A percentile compares a stretch with the other conserved stretches of the same genome.
Evolutionary conservation across 2,113 vertebrate species (phyloP).

Genomic region (Eudyptes chrysolophus): DNA sequence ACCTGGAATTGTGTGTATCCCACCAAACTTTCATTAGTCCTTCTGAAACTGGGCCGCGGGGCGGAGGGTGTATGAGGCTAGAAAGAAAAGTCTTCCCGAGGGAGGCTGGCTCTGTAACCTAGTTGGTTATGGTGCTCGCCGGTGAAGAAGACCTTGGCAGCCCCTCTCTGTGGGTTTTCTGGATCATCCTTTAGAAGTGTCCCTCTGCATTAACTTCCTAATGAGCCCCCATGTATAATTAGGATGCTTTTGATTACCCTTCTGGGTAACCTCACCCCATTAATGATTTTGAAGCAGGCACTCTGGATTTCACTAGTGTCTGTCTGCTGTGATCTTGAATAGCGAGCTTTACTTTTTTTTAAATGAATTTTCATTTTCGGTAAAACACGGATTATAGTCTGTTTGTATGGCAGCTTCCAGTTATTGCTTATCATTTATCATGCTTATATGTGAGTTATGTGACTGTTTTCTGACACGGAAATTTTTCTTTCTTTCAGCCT

Average conservation of each 20-base stretch:
- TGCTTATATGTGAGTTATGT: background rate
- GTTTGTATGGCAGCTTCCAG: background rate
- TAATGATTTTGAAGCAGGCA: background rate
- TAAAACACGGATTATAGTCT: background rate
- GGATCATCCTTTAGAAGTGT: background rate
- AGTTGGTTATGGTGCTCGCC: background rate
- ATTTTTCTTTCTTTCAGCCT: constrained; percentile 81
- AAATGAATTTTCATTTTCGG: background rate
- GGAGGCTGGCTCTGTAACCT: constrained; percentile 3
- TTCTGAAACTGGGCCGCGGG: background rate
- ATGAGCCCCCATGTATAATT: constrained; percentile 5
- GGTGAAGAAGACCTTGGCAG: background rate
- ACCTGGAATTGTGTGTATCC: background rate
- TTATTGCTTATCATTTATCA: background rate
- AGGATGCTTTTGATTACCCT: constrained; percentile 41
- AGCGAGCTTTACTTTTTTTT: background rate
- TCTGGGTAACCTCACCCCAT: background rate
- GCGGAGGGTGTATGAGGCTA: background rate
- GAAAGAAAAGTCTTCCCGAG: background rate
- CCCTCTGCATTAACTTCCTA: background rate
- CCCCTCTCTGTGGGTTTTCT: background rate
- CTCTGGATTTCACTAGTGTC: background rate
- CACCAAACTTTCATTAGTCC: background rate
- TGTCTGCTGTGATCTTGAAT: background rate
- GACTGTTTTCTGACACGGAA: background rate